Evolutionary conservation across 1,140 invertebrate species (phyloP), one percentile per base, ranked within the genome.

Genomic region (Neodiprion pinetum): DNA sequence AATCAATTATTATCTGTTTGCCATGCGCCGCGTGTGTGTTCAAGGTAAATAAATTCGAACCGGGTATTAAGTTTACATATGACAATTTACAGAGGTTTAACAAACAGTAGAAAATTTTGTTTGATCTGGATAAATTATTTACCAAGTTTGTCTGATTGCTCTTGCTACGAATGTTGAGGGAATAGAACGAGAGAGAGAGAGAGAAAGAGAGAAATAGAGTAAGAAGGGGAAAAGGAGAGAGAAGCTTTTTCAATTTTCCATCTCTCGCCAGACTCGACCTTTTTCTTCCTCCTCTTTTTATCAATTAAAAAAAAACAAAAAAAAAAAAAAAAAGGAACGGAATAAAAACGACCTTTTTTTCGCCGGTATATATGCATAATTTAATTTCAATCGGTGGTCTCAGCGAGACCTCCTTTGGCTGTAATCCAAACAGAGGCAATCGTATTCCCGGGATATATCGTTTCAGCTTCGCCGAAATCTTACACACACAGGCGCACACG

Each of bases 191-290:
- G 48, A 73, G 72, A 48, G 17, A 23, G 23, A 50, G 65, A 40
- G 48, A 73, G 72, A 48, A 48, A 23, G 66, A 28, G 72, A 73
- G 23, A 50, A 12, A 14, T 67, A 66, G 53, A 50, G 17, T 40
- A 40, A 40, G 48, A 73, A 67, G 49, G n/a, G 47, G 65, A n/a
- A 67, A 12, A 47, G 11, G 72, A 48, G 17, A 23, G 66, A 28
- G 72, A 73, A 9, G 21, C 69, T 75, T 70, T 73, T 61, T 69
- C 48, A 17, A 7, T 72, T 21, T 69, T 53, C 68, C 17, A 21
- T 72, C 40, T 53, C 7, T 40, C 48, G n/a, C 40, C 47, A 69
- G 70, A 40, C 28, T 40, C 5, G 28, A 1, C 28, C 4, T 48
- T 74, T 74, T 53, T 48, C 61, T 61, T 40, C 7, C 66, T 66